Base-by-base conservation (phyloP, 1,140 invertebrate genomes). In the Papilio xuthus region DNA sequence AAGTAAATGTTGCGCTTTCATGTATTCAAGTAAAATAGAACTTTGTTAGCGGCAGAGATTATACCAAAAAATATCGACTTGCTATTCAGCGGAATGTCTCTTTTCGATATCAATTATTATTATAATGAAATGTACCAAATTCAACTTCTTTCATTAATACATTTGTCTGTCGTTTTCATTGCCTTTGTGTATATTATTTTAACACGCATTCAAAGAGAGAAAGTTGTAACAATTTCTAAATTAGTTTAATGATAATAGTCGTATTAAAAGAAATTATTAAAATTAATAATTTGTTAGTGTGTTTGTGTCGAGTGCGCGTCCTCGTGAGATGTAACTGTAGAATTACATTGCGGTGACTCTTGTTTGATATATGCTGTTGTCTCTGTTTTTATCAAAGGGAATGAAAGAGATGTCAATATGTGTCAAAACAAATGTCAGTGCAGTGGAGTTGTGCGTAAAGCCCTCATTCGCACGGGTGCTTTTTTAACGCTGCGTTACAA, bases 221-320 rank as follows among this genome's bases (percentile, higher is more conserved):
- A 26, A 60, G 20, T 13, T 26, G 23, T 26, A 60, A 60, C 23
- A 60, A 60, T 60, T 60, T 13, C 10, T 60, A 60, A 26, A 60
- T 60, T 60, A 60, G 56, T 60, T 60, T 60, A 60, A 28, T 26
- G 12, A 28, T n/a, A 53, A 26, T 60, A 67, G 26, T 67, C 15
- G 26, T 67, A 67, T 28, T 67, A 28, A 28, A 28, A 32, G 13
- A 15, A 53, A 53, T 18, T 47, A 53, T 53, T 20, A 53, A 53
- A 53, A 53, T 53, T 2, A 53, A n/a, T 53, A 28, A 15, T 67
- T 60, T 26, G 56, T 26, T 60, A 26, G 56, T 53, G 50, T 20
- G 50, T 53, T n/a, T 67, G 23, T 67, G 26, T 67, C 60, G 60
- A 32, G 4, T 67, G 23, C 60, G 60, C 26, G 60, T 28, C 60